Evolutionary conservation across 1,140 invertebrate genomes (phyloP).

Genomic region (Drosophila persimilis): DNA sequence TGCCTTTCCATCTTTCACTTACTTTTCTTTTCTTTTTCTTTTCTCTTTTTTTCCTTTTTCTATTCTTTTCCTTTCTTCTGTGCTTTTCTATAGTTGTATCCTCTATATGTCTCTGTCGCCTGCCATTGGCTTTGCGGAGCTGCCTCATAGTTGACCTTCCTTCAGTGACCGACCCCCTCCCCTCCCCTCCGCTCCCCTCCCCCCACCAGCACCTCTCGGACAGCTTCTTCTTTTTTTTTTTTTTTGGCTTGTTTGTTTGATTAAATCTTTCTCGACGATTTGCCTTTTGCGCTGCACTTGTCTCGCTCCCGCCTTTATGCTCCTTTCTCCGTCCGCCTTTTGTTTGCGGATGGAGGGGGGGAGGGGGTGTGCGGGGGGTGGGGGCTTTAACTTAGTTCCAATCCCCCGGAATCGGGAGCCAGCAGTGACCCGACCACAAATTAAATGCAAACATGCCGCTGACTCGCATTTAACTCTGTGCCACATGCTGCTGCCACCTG

Average conservation of each 20-base stretch:
- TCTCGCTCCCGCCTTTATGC: conserved; percentile 27
- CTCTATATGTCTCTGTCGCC: conserved; percentile 18
- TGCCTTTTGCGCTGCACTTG: conserved; percentile 48
- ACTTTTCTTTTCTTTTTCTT: conserved; percentile 19
- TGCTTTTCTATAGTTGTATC: neutral
- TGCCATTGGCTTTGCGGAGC: conserved; percentile 35
- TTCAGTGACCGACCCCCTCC: neutral
- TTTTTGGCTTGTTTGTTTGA: conserved; percentile 43
- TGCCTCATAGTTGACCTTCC: conserved; percentile 28
- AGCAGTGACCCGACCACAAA: conserved; percentile 42
- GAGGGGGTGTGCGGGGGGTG: conserved; percentile 9
- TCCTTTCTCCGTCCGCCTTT: conserved; percentile 23
- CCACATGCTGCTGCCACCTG: conserved; percentile 46
- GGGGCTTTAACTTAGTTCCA: conserved; percentile 20
- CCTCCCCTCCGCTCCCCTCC: too few species aligned
- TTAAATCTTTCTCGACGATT: conserved; percentile 64
- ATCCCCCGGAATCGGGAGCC: neutral
- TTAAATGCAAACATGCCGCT: conserved; percentile 52
- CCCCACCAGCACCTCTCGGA: neutral
- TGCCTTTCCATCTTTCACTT: conserved; percentile 48
- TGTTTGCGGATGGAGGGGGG: conserved; percentile 14
- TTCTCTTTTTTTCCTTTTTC: neutral
- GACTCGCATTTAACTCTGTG: conserved; percentile 17
- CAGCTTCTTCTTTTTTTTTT: conserved; percentile 32
- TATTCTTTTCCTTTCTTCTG: neutral